Base-by-base conservation (phyloP, 2,888 invertebrate species). In the Pelosia muscerda region DNA sequence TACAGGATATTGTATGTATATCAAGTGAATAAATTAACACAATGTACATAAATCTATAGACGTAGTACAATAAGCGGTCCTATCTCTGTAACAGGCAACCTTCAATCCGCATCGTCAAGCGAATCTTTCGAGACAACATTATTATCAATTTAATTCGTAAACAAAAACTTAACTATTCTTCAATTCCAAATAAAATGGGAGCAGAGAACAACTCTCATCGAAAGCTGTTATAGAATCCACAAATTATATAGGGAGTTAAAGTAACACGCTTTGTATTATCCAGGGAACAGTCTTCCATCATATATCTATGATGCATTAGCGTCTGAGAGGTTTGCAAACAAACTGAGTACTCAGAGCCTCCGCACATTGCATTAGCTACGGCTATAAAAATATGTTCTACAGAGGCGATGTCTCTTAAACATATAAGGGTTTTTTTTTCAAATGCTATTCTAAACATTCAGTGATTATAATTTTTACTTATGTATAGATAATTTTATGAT, bases 291-390 rank as follows among this genome's bases (percentile, higher is more conserved):
- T 71, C 66, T 65, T 67, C 73, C 68, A 73, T 66, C 66, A 65
- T 65, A 66, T 63, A 64, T 58, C 66, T 62, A 67, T 55, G 42
- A 49, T 74, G 68, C 72, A 72, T 78, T 79, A 75, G 38, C 70
- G 68, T 71, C 55, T 71, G 65, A 75, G 78, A 72, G 80, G 60
- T 61, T 65, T 63, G 71, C 68, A 77, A 78, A 81, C 73, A 76
- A 69, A 61, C 22, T 57, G 55, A 68, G 64, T 68, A 66, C 77
- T 71, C 72, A 8, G 38, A 59, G 23, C 19, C 59, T 26, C 55
- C 25, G 55, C 28, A 31, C 28, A 31, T 56, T 57, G 22, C 57
- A 28, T 59, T 25, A 55, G 25, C 55, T 55, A 55, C 23, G n/a
- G 23, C 34, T 22, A 59, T 23, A 57, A 57, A 57, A 26, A 57